phyloP scores from a whole-genome alignment of 1,140 invertebrate genomes.

The Nymphalis io region DNA sequence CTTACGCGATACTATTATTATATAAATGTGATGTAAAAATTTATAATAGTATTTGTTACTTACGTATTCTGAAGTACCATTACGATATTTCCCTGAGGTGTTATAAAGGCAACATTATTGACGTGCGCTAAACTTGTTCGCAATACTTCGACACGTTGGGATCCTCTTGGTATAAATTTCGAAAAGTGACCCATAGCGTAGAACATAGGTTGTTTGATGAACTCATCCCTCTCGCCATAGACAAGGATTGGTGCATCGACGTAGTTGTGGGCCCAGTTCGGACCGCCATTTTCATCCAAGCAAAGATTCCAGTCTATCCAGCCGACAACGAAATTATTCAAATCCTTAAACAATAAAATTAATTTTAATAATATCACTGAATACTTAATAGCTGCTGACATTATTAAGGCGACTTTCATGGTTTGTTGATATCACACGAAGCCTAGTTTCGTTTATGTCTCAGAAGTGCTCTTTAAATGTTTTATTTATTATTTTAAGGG shows the following conservation, averaged over 20 bases:
- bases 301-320: conserved; percentile 96
- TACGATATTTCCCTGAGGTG: conserved; percentile 63
- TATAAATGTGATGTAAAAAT: no score
- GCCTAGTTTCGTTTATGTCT: no score
- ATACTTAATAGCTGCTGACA: neutral
- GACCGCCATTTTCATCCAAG: conserved; percentile 88
- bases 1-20: no score
- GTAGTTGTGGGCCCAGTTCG: conserved; percentile 89
- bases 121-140: conserved; percentile 48
- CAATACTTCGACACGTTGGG: conserved; percentile 74
- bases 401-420: no score
- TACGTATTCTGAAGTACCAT: conserved; percentile 67
- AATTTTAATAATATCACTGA: conserved; percentile 2
- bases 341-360: conserved; percentile 80
- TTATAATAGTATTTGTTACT: neutral
- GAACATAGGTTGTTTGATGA: conserved; percentile 95
- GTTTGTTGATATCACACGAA: no score
- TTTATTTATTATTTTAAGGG: no score
- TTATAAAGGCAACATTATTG: conserved; percentile 65
- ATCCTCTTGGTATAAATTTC: conserved; percentile 87
- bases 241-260: conserved; percentile 91
- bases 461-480: no score
- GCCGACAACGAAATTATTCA: conserved; percentile 86
- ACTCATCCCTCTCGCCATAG: conserved; percentile 83
- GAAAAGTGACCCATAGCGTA: conserved; percentile 94